phyloP scores from a whole-genome alignment of 2,113 vertebrate species.

The Melanerpes formicivorus region DNA sequence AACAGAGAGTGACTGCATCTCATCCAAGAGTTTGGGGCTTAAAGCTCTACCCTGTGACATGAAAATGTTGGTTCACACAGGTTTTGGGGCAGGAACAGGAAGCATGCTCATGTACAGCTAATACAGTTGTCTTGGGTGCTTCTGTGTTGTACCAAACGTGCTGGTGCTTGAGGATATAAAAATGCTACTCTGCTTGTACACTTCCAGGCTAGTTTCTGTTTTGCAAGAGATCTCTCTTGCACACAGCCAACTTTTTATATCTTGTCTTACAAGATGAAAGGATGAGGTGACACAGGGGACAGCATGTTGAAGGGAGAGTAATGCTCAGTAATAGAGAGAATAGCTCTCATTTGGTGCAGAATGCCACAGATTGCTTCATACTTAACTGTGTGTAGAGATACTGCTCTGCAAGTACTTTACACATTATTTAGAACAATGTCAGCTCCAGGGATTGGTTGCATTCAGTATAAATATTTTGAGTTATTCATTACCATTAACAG shows the following conservation, averaged over 20 bases:
- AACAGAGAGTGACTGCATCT: not conserved
- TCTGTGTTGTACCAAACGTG: accelerated
- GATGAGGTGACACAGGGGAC: not conserved
- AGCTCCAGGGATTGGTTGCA: not conserved
- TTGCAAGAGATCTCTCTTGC: not conserved
- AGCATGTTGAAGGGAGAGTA: not conserved
- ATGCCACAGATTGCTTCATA: not conserved
- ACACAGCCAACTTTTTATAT: not conserved
- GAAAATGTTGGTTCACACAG: not conserved
- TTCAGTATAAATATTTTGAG: slow-evolving; percentile 21
- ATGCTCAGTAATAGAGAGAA: not conserved
- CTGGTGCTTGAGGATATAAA: not conserved
- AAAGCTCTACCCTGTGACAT: not conserved
- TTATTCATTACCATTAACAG: not conserved
- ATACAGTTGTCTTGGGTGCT: not conserved
- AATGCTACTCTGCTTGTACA: not conserved
- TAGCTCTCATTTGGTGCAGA: not conserved
- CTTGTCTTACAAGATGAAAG: not conserved
- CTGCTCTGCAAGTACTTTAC: not conserved
- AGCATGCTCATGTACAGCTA: not conserved
- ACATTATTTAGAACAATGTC: not conserved
- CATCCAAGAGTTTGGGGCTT: not conserved
- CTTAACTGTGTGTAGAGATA: not conserved
- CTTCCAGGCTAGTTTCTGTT: not conserved
- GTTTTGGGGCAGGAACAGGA: not conserved